Evolutionary conservation across 2,888 invertebrate species (phyloP), one percentile per base, ranked within the genome.

Genomic region (Vannuccia rotundouncinata): DNA sequence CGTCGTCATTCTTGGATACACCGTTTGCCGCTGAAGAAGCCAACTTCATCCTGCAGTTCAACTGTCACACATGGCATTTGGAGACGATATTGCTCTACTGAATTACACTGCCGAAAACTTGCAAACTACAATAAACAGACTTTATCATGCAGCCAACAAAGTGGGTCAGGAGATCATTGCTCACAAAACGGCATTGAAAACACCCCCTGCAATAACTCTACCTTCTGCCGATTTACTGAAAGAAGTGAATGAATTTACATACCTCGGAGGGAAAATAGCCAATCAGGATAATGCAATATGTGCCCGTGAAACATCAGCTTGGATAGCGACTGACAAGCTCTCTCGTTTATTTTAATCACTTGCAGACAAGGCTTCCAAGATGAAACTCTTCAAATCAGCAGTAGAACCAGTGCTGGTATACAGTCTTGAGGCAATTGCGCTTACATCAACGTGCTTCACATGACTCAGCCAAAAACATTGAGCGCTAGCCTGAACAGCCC

Each of bases 1-100:
- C 66, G 66, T 66, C 66, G 66, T 66, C 66, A 66, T 66, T 22
- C 66, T 66, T 66, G 45, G 45, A 45, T 45, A 45, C 45, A 45
- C 45, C 45, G 45, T 45, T 45, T 17, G 45, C 5, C 45, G 45
- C 45, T 17, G 45, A 45, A 45, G 45, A 45, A 45, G 45, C 45
- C 45, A 45, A 45, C 45, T 5, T 45, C 45, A 45, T 45, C 45
- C 45, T 45, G 45, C 45, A 5, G 45, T 45, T 45, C 45, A 45
- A 45, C 17, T 45, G 45, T 45, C 5, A 45, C 45, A 45, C 45
- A 45, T 45, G 45, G 45, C 45, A 45, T 45, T 45, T 17, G 45
- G 10, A 45, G 45, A 45, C 45, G 45, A 45, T 45, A 45, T 45
- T 17, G 45, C 5, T 45, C 45, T 45, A 45, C 45, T 45, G 45